Percentiles rank a stretch among this genome's conserved stretches.
Conservation (phyloP, 2,888 invertebrate species). For the Drosophila aldrichi region DNA sequence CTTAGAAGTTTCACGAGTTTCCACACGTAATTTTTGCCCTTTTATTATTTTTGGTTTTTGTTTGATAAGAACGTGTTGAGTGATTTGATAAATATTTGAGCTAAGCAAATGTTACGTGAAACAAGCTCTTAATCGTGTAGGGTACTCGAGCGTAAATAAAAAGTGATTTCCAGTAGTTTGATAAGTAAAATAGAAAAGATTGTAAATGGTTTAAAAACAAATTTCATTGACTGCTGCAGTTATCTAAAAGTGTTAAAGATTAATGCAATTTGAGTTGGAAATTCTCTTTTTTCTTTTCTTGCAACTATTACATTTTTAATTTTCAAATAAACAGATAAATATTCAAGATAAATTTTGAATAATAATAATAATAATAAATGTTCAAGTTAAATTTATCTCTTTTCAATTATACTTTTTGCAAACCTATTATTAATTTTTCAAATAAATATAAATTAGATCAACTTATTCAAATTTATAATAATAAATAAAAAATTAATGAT, state of each 20-base stretch:
- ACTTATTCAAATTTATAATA: too few species aligned
- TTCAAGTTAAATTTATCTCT: too few species aligned
- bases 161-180: neutral
- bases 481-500: too few species aligned
- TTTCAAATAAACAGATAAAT: neutral
- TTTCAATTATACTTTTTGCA: too few species aligned
- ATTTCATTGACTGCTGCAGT: neutral
- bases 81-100: conserved; percentile 45
- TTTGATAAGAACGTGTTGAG: conserved; percentile 53
- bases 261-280: neutral
- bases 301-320: neutral
- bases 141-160: neutral
- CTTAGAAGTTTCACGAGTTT: conserved; percentile 39
- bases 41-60: neutral
- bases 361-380: too few species aligned
- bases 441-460: too few species aligned
- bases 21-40: conserved; percentile 44
- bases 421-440: too few species aligned
- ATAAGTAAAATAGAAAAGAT: neutral
- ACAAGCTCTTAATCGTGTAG: conserved; percentile 13
- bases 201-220: neutral
- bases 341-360: neutral
- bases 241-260: neutral
- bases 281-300: too few species aligned
- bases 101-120: conserved; percentile 22